These are phyloP conservation scores for Leptodactylus fuscus DNA, from an alignment of 2,113 vertebrate species.

Conservation along the genomic window DNA sequence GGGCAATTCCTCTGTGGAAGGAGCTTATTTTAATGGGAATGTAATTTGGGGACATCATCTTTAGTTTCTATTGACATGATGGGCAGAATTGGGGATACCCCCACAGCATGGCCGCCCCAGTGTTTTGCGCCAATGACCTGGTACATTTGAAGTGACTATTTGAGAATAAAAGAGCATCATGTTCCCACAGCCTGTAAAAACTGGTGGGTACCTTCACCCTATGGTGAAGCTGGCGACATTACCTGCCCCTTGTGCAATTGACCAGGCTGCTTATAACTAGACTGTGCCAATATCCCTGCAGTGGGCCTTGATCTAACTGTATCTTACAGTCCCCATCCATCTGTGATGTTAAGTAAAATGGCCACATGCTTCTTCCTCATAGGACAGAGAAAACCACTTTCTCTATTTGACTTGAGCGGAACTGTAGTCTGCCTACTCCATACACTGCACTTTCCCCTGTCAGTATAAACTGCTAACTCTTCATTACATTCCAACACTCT, in stretches of 20 bases:
- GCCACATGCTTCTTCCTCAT: not conserved
- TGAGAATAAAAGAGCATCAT: not conserved
- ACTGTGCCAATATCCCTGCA: not conserved
- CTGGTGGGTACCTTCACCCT: not conserved
- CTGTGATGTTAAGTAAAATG: not conserved
- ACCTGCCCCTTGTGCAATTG: not conserved
- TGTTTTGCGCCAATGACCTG: not conserved
- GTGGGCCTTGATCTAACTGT: not conserved
- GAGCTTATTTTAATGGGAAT: not conserved
- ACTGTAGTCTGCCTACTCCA: not conserved
- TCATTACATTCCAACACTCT: constrained; percentile 50
- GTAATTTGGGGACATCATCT: not conserved
- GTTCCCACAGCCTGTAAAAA: not conserved
- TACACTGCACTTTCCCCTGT: not conserved
- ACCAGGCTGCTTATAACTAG: not conserved
- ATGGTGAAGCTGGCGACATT: not conserved
- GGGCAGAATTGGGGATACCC: not conserved
- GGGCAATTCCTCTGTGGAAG: not conserved
- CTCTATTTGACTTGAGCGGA: not conserved
- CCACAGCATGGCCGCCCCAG: not conserved
- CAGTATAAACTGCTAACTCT: constrained; percentile 21
- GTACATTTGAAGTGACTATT: not conserved
- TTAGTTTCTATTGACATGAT: not conserved
- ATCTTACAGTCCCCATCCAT: not conserved
- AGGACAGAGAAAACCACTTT: not conserved